These are phyloP conservation scores for Drosophila bunnanda DNA, from an alignment of 2,888 invertebrate genomes.

Conservation along the genomic window DNA sequence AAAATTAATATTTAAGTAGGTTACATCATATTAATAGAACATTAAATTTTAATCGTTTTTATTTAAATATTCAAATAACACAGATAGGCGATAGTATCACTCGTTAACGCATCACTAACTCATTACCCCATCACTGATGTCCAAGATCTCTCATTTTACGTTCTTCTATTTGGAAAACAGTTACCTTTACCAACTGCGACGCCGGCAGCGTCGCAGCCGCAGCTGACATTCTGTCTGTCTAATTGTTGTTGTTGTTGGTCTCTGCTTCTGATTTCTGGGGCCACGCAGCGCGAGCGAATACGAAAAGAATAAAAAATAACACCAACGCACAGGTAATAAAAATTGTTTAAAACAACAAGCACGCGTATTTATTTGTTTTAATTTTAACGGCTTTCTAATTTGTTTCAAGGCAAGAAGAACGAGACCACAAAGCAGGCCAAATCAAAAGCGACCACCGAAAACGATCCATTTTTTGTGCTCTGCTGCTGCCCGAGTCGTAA, in stretches of 20 bases:
- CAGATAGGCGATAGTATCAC: not conserved
- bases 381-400: constrained; percentile 69
- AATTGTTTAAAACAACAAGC: constrained; percentile 74
- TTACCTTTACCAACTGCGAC: constrained; percentile 11
- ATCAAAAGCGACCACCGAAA: constrained; percentile 51
- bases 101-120: not conserved
- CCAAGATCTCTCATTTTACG: constrained; percentile 1
- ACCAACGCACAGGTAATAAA: constrained; percentile 72
- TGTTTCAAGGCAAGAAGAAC: constrained; percentile 64
- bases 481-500: constrained; percentile 38
- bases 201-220: constrained; percentile 14
- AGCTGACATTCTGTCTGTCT: constrained; percentile 48
- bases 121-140: not conserved
- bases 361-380: constrained; percentile 70
- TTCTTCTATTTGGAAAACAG: constrained; percentile 7
- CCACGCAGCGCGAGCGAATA: no score
- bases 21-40: no score
- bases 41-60: not conserved
- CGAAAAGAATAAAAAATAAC: constrained; percentile 6
- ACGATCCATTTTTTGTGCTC: constrained; percentile 33
- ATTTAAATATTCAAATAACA: not conserved
- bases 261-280: constrained; percentile 17
- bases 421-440: constrained; percentile 40
- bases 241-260: constrained; percentile 14
- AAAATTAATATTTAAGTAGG: no score